Percentiles rank a stretch among this genome's conserved stretches.
These are phyloP conservation scores for Ochropleura plecta DNA, from an alignment of 2,888 invertebrate species.

Conservation along the genomic window DNA sequence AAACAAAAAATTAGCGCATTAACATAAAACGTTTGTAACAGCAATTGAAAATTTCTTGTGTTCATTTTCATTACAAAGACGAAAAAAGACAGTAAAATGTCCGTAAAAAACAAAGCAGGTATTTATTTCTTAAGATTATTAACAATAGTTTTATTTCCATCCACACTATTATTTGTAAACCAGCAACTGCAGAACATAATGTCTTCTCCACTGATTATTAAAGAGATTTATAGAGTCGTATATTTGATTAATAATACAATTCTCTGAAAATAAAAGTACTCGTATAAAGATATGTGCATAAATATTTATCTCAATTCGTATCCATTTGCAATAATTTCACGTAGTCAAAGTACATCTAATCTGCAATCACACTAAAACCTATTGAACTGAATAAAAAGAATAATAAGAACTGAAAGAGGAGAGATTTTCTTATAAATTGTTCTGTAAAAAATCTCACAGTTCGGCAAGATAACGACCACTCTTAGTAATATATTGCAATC, in stretches of 20 bases:
- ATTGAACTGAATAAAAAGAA: slow-evolving; percentile 30
- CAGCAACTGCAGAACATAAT: neutral
- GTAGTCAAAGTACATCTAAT: slow-evolving; percentile 24
- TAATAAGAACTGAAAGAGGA: slow-evolving; percentile 25
- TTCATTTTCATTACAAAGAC: neutral
- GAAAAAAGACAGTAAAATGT: neutral
- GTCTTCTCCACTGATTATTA: neutral
- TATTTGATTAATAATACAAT: slow-evolving; percentile 12
- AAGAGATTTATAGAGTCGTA: neutral
- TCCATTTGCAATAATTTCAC: slow-evolving; percentile 19
- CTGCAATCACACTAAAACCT: slow-evolving; percentile 48
- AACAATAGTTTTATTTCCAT: neutral
- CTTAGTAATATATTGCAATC: slow-evolving; percentile 68
- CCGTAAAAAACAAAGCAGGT: neutral
- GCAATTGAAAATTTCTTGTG: neutral
- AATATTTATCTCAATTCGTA: neutral
- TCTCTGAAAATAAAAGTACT: slow-evolving; percentile 7
- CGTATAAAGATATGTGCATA: neutral
- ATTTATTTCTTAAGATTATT: neutral
- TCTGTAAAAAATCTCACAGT: slow-evolving; percentile 57
- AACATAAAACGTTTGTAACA: neutral
- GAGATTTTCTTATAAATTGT: slow-evolving; percentile 60
- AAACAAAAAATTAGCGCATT: too few relatives aligned
- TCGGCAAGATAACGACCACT: slow-evolving; percentile 66
- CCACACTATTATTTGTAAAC: neutral